These are phyloP conservation scores for Papilio elwesi DNA, from an alignment of 2,888 invertebrate species.

Conservation along the genomic window DNA sequence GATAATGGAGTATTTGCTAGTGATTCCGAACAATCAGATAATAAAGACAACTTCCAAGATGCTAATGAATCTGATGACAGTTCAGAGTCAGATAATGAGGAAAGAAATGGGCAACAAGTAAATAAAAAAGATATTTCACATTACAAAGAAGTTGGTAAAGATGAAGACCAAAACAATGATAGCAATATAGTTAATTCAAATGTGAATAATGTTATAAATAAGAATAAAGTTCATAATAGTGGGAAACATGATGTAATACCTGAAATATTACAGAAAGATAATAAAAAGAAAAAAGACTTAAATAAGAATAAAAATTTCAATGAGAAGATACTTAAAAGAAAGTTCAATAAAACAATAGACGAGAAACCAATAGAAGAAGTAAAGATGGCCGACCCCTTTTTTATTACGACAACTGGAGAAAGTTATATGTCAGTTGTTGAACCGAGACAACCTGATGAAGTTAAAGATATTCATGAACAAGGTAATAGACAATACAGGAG, in stretches of 20 bases:
- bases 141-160: constrained; percentile 29
- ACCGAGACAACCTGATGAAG: constrained; percentile 74
- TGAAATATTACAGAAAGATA: constrained; percentile 42
- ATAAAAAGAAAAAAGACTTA: constrained; percentile 62
- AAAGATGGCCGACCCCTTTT: constrained; percentile 78
- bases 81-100: constrained; percentile 33
- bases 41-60: constrained; percentile 32
- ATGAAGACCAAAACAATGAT: constrained; percentile 32
- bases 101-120: constrained; percentile 31
- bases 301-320: constrained; percentile 72
- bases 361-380: constrained; percentile 50
- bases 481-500: constrained; percentile 75
- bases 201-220: constrained; percentile 27
- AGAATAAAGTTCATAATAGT: constrained; percentile 27
- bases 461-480: constrained; percentile 72
- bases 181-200: constrained; percentile 29
- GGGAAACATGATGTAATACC: constrained; percentile 40
- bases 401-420: constrained; percentile 73
- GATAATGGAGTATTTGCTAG: constrained; percentile 34
- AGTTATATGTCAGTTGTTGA: constrained; percentile 77
- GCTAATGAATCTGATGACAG: constrained; percentile 33
- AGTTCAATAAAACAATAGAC: constrained; percentile 62
- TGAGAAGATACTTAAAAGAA: constrained; percentile 66
- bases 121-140: constrained; percentile 40
- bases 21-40: constrained; percentile 35